Base-by-base conservation (phyloP, 2,888 invertebrate genomes). In the Tipula unca region DNA sequence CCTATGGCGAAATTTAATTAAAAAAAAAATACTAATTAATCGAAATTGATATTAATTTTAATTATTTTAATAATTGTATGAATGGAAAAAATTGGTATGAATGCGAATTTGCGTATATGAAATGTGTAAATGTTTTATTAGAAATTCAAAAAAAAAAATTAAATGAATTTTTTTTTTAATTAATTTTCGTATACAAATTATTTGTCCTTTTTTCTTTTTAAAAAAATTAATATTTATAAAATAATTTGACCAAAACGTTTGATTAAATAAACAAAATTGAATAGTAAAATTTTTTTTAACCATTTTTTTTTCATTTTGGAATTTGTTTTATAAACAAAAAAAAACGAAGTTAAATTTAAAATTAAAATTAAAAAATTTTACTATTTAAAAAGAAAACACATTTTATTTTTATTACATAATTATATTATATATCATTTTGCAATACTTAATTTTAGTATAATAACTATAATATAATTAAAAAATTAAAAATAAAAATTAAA, bases 1-100 rank as follows among this genome's bases (percentile, higher is more conserved):
- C 88, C 88, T 88, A 88, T 86, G 86, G 87, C 29, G 48, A 83
- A 87, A 86, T 86, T 85, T 82, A 83, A 85, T 84, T 69, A 69
- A 25, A 69, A 69, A 69, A 69, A 69, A 48, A 17, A 25, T 25
- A 20, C 69, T 69, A 69, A 69, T 69, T 69, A 69, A 69, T 69
- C 69, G 69, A 69, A n/a, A 69, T 69, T 25, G 69, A 69, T 69
- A 69, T 83, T 83, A 83, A 83, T 83, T 83, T 83, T 32, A 83
- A 48, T n/a, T n/a, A n/a, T 48, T n/a, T 48, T n/a, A 48, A 39
- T 39, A 39, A 32, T 35, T 32, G 83, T 32, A 83, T 83, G 83
- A 3, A 2, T 83, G 82, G 6, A 83, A 83, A 83, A 83, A 8
- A 69, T 25, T 17, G 3, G 48, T 17, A 69, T 69, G 69, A 25